Conservation (phyloP, 2,113 vertebrate genomes). For the Typhlomys cinereus region DNA sequence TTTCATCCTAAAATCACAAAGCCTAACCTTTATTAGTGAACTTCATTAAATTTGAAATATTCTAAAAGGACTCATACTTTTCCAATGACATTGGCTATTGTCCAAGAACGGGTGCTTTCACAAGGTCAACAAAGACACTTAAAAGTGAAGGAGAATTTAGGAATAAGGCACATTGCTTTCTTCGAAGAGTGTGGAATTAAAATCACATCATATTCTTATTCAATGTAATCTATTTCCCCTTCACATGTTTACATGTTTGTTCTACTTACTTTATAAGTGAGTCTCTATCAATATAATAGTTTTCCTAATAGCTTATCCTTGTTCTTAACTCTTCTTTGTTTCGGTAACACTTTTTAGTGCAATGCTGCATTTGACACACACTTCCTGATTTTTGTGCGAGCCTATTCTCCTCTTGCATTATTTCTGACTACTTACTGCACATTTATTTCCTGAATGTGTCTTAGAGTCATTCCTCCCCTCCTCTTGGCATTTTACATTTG, state of each 20-base stretch:
- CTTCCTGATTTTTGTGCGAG: slow-evolving; percentile 3
- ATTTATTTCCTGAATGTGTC: slow-evolving; percentile 11
- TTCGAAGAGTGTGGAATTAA: not conserved
- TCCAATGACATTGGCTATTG: not conserved
- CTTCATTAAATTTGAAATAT: not conserved
- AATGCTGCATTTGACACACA: not conserved
- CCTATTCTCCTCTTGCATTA: slow-evolving; percentile 20
- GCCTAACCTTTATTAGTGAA: not conserved
- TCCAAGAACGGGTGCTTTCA: not conserved
- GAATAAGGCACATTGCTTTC: not conserved
- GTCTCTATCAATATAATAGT: not conserved
- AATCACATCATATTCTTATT: not conserved
- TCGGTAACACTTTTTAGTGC: not conserved
- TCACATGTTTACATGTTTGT: not conserved
- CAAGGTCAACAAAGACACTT: not conserved
- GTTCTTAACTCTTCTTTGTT: not conserved
- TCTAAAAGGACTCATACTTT: not conserved
- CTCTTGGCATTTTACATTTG: not conserved
- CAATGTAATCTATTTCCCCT: not conserved
- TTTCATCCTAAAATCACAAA: not conserved
- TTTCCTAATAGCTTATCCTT: slow-evolving; percentile 15
- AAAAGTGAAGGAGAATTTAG: not conserved
- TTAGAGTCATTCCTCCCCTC: not conserved
- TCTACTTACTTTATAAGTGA: not conserved
- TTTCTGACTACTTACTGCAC: slow-evolving; percentile 24